A percentile compares a stretch with the other conserved stretches of the same genome.
Conservation (phyloP, 2,113 vertebrate species). For the Grammomys dolichurus region DNA sequence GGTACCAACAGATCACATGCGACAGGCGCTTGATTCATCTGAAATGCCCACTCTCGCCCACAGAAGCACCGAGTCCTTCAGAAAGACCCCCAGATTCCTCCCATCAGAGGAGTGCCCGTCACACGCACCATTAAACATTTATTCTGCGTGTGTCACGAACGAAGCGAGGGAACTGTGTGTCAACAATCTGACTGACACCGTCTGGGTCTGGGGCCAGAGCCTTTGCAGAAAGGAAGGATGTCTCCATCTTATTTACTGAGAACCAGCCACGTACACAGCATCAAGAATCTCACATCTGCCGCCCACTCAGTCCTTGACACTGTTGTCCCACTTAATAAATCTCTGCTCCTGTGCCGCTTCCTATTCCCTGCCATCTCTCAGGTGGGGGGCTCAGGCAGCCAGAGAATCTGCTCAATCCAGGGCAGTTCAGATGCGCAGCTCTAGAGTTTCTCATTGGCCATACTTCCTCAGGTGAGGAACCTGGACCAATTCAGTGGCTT, state of each 20-base stretch:
- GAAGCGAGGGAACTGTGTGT: neutral
- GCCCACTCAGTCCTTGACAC: neutral
- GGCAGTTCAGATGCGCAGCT: accelerated
- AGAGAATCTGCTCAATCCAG: neutral
- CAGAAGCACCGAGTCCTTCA: neutral
- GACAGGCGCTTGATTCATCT: neutral
- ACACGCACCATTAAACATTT: neutral
- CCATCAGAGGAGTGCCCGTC: neutral
- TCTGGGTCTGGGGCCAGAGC: neutral
- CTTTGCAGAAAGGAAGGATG: neutral
- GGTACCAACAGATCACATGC: neutral
- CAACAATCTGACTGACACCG: neutral
- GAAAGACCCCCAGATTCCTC: neutral
- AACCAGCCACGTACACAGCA: neutral
- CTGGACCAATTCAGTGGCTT: neutral
- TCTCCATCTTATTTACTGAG: neutral
- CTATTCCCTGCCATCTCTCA: neutral
- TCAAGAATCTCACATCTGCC: neutral
- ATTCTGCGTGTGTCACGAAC: neutral
- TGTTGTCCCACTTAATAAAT: neutral
- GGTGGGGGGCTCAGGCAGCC: neutral
- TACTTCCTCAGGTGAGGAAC: neutral
- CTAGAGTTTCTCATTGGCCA: neutral
- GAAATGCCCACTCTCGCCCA: neutral
- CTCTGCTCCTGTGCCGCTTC: neutral